These are phyloP conservation scores for Ceyx cyanopectus DNA, from an alignment of 2,113 vertebrate genomes.

Conservation along the genomic window DNA sequence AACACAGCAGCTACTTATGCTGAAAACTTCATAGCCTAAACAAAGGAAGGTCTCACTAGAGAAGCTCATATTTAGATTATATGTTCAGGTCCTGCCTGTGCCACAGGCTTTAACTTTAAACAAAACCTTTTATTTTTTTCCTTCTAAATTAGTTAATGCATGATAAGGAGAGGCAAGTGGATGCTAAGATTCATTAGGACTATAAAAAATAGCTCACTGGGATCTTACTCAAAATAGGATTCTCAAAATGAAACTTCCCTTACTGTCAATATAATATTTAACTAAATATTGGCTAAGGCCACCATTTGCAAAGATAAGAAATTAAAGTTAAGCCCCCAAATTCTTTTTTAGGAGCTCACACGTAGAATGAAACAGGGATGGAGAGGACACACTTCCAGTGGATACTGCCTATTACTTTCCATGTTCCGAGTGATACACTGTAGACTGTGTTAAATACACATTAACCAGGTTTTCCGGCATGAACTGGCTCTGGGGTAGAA, in stretches of 20 bases:
- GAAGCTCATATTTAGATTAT: background rate
- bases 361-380: background rate
- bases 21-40: background rate
- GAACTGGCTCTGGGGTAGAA: background rate
- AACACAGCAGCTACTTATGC: background rate
- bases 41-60: background rate
- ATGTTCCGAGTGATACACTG: accelerated
- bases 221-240: background rate
- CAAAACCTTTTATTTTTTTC: background rate
- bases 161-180: accelerated
- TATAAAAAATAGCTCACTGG: background rate
- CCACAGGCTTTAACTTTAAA: background rate
- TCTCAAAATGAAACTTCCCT: background rate
- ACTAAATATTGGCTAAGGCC: background rate
- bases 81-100: background rate
- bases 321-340: background rate
- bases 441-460: background rate
- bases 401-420: background rate
- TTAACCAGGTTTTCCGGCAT: background rate
- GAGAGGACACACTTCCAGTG: background rate
- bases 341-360: background rate
- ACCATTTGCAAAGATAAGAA: background rate
- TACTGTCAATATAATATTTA: background rate
- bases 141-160: background rate
- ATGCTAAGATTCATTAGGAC: background rate